A percentile compares a stretch with the other conserved stretches of the same genome.
Conservation (phyloP, 2,888 invertebrate species). For the Herminia tarsipennalis region DNA sequence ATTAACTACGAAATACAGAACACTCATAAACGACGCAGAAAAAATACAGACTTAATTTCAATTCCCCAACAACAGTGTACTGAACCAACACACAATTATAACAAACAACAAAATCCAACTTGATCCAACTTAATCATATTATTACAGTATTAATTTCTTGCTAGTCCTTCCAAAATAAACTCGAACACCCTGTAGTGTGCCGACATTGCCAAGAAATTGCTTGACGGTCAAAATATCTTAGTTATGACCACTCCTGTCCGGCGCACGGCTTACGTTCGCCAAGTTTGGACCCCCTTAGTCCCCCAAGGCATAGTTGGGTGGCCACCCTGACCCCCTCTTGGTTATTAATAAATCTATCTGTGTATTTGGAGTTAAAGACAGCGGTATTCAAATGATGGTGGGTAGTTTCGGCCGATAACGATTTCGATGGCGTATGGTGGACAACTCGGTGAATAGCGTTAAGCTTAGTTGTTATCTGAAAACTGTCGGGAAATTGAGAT, state of each 20-base stretch:
- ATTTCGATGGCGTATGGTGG: constrained; percentile 38
- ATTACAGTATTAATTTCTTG: constrained; percentile 64
- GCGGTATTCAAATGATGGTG: constrained; percentile 64
- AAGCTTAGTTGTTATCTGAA: constrained; percentile 8
- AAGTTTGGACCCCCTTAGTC: constrained; percentile 66
- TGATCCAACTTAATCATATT: constrained; percentile 58
- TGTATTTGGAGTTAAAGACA: constrained; percentile 78
- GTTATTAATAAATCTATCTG: constrained; percentile 85
- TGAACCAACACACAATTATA: no score
- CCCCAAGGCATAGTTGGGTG: constrained; percentile 69
- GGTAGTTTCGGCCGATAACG: constrained; percentile 42
- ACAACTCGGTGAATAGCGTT: constrained; percentile 6
- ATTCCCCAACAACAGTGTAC: no score
- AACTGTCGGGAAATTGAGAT: constrained; percentile 4
- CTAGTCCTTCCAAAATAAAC: constrained; percentile 61
- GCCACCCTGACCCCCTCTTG: constrained; percentile 54
- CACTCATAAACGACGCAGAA: no score
- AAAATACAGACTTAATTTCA: no score
- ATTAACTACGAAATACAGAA: no score
- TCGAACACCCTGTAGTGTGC: constrained; percentile 69
- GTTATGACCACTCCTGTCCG: constrained; percentile 85
- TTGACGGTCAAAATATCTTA: constrained; percentile 85
- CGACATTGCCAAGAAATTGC: constrained; percentile 80
- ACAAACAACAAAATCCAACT: constrained; percentile 33
- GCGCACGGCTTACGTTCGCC: constrained; percentile 81